These are phyloP conservation scores for Drosophila parabipectinata DNA, from an alignment of 1,140 invertebrate genomes.

Conservation along the genomic window DNA sequence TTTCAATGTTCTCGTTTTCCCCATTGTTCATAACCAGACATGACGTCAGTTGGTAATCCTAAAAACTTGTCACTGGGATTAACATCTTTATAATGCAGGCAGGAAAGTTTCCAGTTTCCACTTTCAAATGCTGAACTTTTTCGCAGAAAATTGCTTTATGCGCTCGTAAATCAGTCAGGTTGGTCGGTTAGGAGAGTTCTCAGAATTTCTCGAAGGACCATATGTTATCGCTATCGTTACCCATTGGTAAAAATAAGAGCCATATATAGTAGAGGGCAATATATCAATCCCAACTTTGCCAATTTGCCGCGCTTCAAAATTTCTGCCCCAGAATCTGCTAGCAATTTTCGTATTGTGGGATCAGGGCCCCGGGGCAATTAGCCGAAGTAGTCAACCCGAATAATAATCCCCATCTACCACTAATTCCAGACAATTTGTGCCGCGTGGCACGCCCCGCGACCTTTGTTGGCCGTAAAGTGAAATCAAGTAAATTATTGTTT, in stretches of 20 bases:
- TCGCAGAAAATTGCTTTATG: constrained; percentile 15
- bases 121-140: constrained; percentile 17
- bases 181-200: constrained; percentile 3
- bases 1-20: neutral
- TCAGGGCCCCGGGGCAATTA: constrained; percentile 29
- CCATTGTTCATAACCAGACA: constrained; percentile 18
- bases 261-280: neutral
- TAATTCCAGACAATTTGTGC: constrained; percentile 43
- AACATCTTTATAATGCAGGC: constrained; percentile 28
- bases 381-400: constrained; percentile 17
- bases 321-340: neutral
- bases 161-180: constrained; percentile 37
- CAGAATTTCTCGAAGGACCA: constrained; percentile 10
- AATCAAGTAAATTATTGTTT: constrained; percentile 74
- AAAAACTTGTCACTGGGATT: constrained; percentile 32
- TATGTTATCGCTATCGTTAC: constrained; percentile 21
- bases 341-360: neutral
- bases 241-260: no score
- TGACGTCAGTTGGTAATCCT: constrained; percentile 34
- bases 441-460: constrained; percentile 5
- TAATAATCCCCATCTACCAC: constrained; percentile 30
- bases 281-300: constrained; percentile 33
- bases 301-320: constrained; percentile 22
- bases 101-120: constrained; percentile 31
- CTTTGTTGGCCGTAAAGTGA: constrained; percentile 29